These are phyloP conservation scores for Harpegnathos saltator DNA, from an alignment of 1,140 invertebrate species.

Conservation along the genomic window DNA sequence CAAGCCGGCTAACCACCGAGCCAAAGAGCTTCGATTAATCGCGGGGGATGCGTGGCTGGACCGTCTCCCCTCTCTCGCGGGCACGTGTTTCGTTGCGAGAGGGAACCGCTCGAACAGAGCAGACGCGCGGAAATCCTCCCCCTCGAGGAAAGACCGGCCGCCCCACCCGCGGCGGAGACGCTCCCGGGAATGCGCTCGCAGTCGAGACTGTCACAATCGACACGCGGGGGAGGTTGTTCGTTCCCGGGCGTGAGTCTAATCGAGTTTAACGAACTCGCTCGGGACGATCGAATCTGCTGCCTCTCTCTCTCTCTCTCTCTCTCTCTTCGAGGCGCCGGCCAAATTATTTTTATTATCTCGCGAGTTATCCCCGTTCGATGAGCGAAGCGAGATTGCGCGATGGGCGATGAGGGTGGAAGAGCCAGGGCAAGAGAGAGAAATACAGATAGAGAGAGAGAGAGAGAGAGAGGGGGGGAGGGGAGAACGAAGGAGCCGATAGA, in stretches of 20 bases:
- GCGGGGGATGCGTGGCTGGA: too few relatives aligned
- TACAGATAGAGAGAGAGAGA: too few relatives aligned
- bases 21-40: too few relatives aligned
- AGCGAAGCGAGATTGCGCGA: conserved; percentile 5
- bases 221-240: background rate
- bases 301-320: too few relatives aligned
- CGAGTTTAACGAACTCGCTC: background rate
- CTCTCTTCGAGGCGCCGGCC: background rate
- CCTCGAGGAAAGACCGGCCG: too few relatives aligned
- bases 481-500: background rate
- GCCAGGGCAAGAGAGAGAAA: background rate
- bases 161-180: too few relatives aligned
- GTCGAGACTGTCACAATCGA: conserved; percentile 12
- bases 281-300: background rate
- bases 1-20: too few relatives aligned
- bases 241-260: conserved; percentile 3
- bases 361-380: background rate
- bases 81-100: too few relatives aligned
- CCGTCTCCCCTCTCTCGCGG: too few relatives aligned
- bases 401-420: background rate
- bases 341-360: conserved; percentile 30
- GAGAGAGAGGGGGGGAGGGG: too few relatives aligned
- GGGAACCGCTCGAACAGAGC: too few relatives aligned
- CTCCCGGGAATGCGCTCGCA: background rate
- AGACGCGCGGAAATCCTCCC: too few relatives aligned